Base-by-base conservation (phyloP, 23 tunicate species). In the Styela clava region DNA sequence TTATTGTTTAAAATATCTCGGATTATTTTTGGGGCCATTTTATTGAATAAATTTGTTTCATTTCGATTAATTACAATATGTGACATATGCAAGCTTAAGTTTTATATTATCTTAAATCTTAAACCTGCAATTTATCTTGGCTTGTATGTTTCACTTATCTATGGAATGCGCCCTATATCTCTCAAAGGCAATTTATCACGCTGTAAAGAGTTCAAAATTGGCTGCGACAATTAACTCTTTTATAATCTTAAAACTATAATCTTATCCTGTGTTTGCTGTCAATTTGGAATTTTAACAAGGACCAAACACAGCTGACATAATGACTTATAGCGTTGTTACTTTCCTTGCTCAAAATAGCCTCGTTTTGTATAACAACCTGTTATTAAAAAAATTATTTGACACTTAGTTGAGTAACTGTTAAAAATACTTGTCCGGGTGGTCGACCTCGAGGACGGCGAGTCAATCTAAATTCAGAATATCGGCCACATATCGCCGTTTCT, bases 261-360 rank as follows among this genome's bases (percentile, higher is more conserved):
- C 56, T 44, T 44, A 44, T 44, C 7, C 56, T 44, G 56, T 71
- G 77, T 71, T 71, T 71, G 77, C 77, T 29, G 77, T 71, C 77
- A 71, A 34, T 71, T 30, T 71, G 35, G 77, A 71, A 71, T 71
- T 20, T 71, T 44, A 44, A 44, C 56, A 44, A 44, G 7, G 56
- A 5, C 56, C 56, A 44, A 44, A 44, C 56, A 44, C 56, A 44
- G 9, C 56, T 44, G 56, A 44, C 56, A 44, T 44, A 44, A 44
- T 44, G 56, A 44, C 12, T 5, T 44, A 44, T 44, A 5, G 56
- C 56, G 56, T 12, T 12, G 12, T 12, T 44, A 5, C 56, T 44
- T n/a, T n/a, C 9, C 56, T 12, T 44, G 56, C 56, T 44, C 56
- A 44, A 44, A 44, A 44, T 44, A 44, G 56, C 7, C 56, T 44